These are phyloP conservation scores for Melanotus villosus DNA, from an alignment of 2,888 invertebrate genomes.

Conservation along the genomic window DNA sequence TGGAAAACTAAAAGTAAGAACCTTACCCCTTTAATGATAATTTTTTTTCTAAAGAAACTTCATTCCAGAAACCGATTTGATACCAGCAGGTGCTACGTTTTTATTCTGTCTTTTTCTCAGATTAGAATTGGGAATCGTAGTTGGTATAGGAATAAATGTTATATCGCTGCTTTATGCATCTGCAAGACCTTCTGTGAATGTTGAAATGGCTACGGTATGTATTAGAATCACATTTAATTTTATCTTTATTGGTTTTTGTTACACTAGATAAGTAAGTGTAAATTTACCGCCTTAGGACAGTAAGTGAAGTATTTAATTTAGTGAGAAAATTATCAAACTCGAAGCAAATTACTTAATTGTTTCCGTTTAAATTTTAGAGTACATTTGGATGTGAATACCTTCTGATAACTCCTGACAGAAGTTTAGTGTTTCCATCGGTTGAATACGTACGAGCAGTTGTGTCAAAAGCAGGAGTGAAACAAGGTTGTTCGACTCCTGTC, in stretches of 20 bases:
- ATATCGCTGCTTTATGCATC: constrained; percentile 75
- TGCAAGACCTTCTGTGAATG: constrained; percentile 75
- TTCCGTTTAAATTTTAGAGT: constrained; percentile 69
- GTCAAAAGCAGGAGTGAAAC: constrained; percentile 78
- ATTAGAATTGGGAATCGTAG: constrained; percentile 78
- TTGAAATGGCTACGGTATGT: constrained; percentile 73
- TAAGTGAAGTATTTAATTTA: no score
- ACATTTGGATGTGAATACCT: constrained; percentile 72
- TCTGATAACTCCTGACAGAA: constrained; percentile 75
- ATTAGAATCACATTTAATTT: no score
- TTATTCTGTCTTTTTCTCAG: constrained; percentile 76
- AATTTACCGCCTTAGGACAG: no score
- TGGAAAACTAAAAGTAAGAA: constrained; percentile 77
- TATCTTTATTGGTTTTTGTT: no score
- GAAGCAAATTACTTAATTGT: no score
- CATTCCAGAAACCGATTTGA: constrained; percentile 75
- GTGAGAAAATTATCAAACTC: no score
- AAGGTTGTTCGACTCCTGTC: constrained; percentile 73
- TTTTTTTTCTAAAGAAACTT: constrained; percentile 1
- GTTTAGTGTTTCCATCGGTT: constrained; percentile 76
- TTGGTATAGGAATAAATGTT: constrained; percentile 76
- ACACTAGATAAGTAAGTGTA: no score
- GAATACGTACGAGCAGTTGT: constrained; percentile 78
- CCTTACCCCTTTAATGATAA: neutral
- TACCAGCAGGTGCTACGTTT: constrained; percentile 78